Percentiles rank a stretch among this genome's conserved stretches.
phyloP scores from a whole-genome alignment of 2,113 vertebrate genomes.

The Arothron firmamentum region DNA sequence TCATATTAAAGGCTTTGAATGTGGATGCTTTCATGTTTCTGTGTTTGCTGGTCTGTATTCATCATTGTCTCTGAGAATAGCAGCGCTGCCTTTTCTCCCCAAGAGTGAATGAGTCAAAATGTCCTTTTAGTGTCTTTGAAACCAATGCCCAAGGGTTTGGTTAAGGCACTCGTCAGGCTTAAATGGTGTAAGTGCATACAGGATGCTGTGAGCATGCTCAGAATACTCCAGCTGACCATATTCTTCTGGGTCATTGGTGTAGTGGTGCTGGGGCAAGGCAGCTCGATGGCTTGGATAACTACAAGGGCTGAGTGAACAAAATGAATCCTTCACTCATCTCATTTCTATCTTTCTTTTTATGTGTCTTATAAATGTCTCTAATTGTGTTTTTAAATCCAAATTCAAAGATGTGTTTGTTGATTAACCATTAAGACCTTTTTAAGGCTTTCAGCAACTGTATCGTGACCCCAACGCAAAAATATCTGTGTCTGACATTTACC shows the following conservation, averaged over 20 bases:
- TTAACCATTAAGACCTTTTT: too few species aligned
- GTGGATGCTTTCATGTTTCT: conserved; percentile 17
- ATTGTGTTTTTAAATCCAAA: too few species aligned
- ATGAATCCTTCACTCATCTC: too few species aligned
- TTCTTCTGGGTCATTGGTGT: conserved; percentile 33
- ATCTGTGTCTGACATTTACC: too few species aligned
- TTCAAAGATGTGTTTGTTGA: too few species aligned
- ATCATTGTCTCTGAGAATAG: conserved; percentile 41
- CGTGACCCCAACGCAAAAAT: too few species aligned
- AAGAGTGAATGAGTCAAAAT: conserved; percentile 75
- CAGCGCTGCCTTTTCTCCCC: conserved; percentile 22
- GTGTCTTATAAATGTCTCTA: too few species aligned
- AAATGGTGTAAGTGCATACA: conserved; percentile 35
- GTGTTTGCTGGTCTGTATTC: conserved; percentile 27
- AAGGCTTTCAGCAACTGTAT: too few species aligned
- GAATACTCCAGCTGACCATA: conserved; percentile 16
- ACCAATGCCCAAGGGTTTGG: conserved; percentile 23
- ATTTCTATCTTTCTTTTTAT: too few species aligned
- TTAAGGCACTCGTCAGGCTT: conserved; percentile 49
- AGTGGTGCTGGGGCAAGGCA: conserved; percentile 12
- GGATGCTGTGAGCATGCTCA: conserved; percentile 44
- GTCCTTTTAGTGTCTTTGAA: conserved; percentile 67
- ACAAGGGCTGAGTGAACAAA: neutral
- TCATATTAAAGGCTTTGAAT: neutral
- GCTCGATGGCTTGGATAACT: conserved; percentile 29